Evolutionary conservation across 2,888 invertebrate species (phyloP).

Genomic region (Andricus quercusramuli): DNA sequence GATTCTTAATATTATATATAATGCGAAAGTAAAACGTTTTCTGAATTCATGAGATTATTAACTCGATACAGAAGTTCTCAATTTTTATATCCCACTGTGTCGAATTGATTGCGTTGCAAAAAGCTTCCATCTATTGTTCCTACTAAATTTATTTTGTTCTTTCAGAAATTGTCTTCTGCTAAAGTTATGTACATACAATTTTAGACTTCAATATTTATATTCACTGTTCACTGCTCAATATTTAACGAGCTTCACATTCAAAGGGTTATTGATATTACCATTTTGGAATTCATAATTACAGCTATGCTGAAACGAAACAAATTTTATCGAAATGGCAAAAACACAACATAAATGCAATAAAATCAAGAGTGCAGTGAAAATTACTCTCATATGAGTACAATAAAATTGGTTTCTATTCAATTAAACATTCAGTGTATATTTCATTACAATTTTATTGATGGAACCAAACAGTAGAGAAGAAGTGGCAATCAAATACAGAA

Average conservation of each 20-base stretch:
- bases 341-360: neutral
- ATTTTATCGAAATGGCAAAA: neutral
- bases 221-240: too few relatives aligned
- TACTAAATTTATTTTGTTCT: constrained; percentile 14
- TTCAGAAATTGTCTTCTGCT: neutral
- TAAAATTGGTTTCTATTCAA: neutral
- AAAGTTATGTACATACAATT: neutral
- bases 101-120: neutral
- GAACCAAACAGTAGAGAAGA: neutral
- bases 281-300: neutral
- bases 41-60: too few relatives aligned
- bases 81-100: neutral
- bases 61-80: neutral
- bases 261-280: too few relatives aligned
- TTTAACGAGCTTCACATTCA: too few relatives aligned
- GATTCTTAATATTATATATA: too few relatives aligned
- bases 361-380: neutral
- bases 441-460: neutral
- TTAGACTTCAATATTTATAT: neutral
- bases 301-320: neutral
- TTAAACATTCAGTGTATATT: neutral
- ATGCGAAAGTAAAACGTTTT: too few relatives aligned
- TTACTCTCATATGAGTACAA: neutral
- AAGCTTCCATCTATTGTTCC: neutral
- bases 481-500: neutral